A percentile compares a stretch with the other conserved stretches of the same genome.
Evolutionary conservation across 2,113 vertebrate species (phyloP).

Genomic region (Lampris megalopsis): DNA sequence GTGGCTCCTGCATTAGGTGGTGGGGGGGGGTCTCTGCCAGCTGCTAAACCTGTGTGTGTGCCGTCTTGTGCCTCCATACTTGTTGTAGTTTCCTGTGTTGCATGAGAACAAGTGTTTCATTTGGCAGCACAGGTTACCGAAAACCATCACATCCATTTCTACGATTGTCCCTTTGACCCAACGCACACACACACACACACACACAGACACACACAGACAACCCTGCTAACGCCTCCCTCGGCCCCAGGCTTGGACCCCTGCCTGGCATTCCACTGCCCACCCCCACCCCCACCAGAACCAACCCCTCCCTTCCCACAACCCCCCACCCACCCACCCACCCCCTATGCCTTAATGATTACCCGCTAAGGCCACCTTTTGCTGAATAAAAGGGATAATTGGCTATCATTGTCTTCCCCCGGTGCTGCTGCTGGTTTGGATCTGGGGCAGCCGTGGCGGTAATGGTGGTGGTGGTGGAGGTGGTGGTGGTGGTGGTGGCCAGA

Average conservation of each 20-base stretch:
- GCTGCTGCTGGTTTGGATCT: neutral
- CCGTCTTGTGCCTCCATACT: too few species aligned
- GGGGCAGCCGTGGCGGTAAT: slow-evolving; percentile 25
- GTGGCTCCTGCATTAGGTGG: too few species aligned
- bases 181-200: too few species aligned
- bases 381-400: slow-evolving; percentile 79
- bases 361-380: slow-evolving; percentile 64
- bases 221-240: neutral
- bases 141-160: too few species aligned
- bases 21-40: too few species aligned
- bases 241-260: slow-evolving; percentile 16
- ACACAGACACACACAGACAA: neutral
- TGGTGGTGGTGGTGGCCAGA: slow-evolving; percentile 85
- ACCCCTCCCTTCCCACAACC: neutral
- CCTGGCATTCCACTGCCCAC: slow-evolving; percentile 44
- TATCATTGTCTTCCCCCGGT: slow-evolving; percentile 74
- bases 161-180: too few species aligned
- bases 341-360: slow-evolving; percentile 72
- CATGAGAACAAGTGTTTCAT: too few species aligned
- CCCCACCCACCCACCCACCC: neutral
- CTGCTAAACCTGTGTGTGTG: too few species aligned
- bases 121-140: too few species aligned
- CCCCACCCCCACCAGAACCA: too few species aligned
- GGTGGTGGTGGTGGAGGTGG: slow-evolving; percentile 31
- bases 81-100: too few species aligned